Percentiles rank a stretch among this genome's conserved stretches.
Conservation (phyloP, 2,113 vertebrate genomes). For the Cheilinus undulatus region DNA sequence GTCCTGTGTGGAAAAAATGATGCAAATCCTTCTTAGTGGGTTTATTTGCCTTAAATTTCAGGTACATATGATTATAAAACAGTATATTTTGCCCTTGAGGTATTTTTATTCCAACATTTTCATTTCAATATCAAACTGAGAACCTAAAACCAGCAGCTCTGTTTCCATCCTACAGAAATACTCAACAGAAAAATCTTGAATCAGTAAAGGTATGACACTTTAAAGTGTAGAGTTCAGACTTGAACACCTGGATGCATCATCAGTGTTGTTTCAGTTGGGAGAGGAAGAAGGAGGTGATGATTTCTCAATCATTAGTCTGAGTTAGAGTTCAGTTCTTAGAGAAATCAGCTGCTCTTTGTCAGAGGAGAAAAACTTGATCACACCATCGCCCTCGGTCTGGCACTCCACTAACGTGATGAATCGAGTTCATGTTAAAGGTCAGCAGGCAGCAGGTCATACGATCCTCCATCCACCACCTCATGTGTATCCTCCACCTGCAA, state of each 20-base stretch:
- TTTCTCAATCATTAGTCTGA: background rate
- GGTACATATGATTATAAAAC: background rate
- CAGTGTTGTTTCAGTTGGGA: background rate
- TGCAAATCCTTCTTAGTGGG: background rate
- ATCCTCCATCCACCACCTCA: constrained; percentile 47
- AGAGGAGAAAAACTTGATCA: no score
- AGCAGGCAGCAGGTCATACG: constrained; percentile 52
- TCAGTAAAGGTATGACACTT: background rate
- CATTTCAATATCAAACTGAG: no score
- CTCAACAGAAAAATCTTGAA: background rate
- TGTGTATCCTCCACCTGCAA: constrained; percentile 72
- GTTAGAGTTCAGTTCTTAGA: background rate
- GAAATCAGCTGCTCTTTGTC: no score
- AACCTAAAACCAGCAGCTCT: no score
- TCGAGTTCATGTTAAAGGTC: no score
- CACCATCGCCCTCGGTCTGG: no score
- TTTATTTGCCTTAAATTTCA: constrained; percentile 1
- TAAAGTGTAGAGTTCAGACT: background rate
- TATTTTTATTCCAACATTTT: no score
- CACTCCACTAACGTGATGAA: no score
- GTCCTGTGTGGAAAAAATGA: background rate
- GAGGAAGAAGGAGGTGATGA: no score
- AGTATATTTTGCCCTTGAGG: background rate
- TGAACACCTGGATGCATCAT: background rate
- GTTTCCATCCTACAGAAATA: no score